Conservation (phyloP, 2,797 vertebrate genomes). For the Pelodytes ibericus region DNA sequence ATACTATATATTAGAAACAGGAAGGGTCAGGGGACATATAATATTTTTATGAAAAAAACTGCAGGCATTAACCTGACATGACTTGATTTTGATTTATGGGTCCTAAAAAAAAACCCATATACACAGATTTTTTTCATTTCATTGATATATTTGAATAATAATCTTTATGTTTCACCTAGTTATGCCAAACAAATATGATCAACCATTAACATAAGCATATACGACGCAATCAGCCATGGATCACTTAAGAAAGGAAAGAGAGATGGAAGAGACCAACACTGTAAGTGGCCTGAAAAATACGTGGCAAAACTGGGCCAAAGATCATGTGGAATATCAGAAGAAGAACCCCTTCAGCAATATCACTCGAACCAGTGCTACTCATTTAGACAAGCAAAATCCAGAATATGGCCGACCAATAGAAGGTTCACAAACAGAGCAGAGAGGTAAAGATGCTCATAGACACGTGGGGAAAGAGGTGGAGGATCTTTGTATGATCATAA, state of each 20-base stretch:
- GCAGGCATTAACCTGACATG: no score
- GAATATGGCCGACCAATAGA: constrained; percentile 81
- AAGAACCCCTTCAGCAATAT: constrained; percentile 81
- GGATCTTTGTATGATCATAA: constrained; percentile 81
- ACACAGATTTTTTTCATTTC: no score
- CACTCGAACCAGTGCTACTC: constrained; percentile 47
- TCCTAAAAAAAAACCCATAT: no score
- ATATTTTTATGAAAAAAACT: no score
- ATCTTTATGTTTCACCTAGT: neutral
- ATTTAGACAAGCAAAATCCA: constrained; percentile 68
- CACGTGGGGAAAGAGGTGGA: constrained; percentile 81
- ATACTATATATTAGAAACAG: no score
- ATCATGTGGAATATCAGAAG: constrained; percentile 80
- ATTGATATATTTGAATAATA: no score
- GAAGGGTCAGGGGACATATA: no score
- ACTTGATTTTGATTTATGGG: no score
- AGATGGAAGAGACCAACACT: constrained; percentile 48
- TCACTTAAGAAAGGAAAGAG: constrained; percentile 2
- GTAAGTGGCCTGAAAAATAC: constrained; percentile 80
- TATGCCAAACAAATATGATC: neutral
- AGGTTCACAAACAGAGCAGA: constrained; percentile 83
- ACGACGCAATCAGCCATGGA: neutral
- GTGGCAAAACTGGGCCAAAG: constrained; percentile 86
- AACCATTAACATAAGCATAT: neutral
- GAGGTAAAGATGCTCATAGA: constrained; percentile 82